Conservation (phyloP, 1,140 invertebrate genomes). For the Drosophila persimilis region DNA sequence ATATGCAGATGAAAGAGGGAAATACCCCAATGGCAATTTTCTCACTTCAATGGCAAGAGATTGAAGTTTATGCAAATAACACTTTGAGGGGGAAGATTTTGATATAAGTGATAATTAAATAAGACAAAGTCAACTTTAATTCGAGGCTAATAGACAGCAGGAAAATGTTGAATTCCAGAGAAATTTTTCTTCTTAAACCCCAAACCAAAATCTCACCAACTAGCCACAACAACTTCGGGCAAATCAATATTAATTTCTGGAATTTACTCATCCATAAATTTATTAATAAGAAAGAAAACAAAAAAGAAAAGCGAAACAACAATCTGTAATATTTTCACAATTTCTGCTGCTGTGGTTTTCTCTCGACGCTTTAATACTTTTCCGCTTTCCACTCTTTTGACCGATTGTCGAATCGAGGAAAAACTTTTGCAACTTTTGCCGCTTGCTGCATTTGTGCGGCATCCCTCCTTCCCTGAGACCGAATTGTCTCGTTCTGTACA, state of each 20-base stretch:
- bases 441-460: slow-evolving; percentile 64
- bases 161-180: slow-evolving; percentile 3
- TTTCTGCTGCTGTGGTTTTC: slow-evolving; percentile 46
- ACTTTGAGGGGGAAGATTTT: slow-evolving; percentile 18
- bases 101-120: slow-evolving; percentile 41
- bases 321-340: slow-evolving; percentile 68
- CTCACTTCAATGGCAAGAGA: slow-evolving; percentile 24
- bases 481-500: no score
- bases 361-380: slow-evolving; percentile 9
- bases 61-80: slow-evolving; percentile 42
- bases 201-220: slow-evolving; percentile 18
- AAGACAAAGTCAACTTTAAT: slow-evolving; percentile 33
- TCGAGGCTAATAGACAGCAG: slow-evolving; percentile 10
- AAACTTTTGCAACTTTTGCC: slow-evolving; percentile 70
- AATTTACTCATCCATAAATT: slow-evolving; percentile 44
- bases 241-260: slow-evolving; percentile 70
- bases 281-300: slow-evolving; percentile 34
- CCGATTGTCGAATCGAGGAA: slow-evolving; percentile 55
- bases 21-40: slow-evolving; percentile 36
- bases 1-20: no score
- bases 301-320: slow-evolving; percentile 44
- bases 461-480: slow-evolving; percentile 30
- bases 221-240: slow-evolving; percentile 31
- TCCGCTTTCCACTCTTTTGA: slow-evolving; percentile 34
- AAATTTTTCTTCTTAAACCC: background rate